These are phyloP conservation scores for Nesospiza acunhae DNA, from an alignment of 2,113 vertebrate genomes.

Conservation along the genomic window DNA sequence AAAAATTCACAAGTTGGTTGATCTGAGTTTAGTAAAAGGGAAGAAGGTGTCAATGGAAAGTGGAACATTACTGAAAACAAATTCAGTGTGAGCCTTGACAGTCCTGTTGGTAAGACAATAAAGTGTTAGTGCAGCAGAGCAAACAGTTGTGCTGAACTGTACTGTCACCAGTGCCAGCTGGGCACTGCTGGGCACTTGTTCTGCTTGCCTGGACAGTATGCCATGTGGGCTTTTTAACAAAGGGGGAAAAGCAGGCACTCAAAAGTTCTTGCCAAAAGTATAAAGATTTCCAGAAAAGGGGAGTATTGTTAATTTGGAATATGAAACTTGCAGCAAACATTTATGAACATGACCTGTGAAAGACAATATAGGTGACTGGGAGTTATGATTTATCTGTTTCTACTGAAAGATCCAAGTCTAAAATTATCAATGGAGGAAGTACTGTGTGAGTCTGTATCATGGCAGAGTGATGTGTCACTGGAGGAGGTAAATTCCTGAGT, in stretches of 20 bases:
- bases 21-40: background rate
- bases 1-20: background rate
- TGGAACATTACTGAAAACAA: background rate
- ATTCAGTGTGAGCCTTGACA: background rate
- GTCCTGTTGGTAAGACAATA: background rate
- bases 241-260: background rate
- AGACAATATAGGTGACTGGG: background rate
- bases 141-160: background rate
- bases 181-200: background rate
- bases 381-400: background rate
- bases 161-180: background rate
- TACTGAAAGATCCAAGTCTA: background rate
- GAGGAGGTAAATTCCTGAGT: background rate
- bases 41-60: background rate
- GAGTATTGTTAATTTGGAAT: background rate
- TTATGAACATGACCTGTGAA: background rate
- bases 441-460: background rate
- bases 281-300: background rate
- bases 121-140: background rate
- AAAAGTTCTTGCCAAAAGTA: background rate
- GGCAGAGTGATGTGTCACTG: background rate
- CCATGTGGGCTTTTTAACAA: background rate
- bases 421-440: background rate
- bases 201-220: background rate
- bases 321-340: background rate